phyloP scores from a whole-genome alignment of 2,113 vertebrate genomes.

The Brachyhypopomus occidentalis region DNA sequence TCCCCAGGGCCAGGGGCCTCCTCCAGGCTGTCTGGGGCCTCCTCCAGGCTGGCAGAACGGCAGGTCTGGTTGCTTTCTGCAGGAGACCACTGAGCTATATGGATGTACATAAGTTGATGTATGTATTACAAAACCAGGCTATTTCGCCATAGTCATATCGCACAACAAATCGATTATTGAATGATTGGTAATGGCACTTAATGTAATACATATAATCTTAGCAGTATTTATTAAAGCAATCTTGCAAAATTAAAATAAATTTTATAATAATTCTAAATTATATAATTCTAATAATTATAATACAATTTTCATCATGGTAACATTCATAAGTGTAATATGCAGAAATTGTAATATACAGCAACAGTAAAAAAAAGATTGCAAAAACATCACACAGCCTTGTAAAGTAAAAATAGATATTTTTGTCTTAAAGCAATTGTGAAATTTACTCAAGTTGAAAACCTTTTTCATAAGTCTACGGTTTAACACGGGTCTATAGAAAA shows the following conservation, averaged over 20 bases:
- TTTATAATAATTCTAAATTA: not conserved
- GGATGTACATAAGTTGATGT: slow-evolving; percentile 43
- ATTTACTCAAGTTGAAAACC: not conserved
- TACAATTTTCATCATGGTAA: slow-evolving; percentile 13
- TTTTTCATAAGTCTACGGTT: not conserved
- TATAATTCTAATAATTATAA: not conserved
- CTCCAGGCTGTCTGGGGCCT: slow-evolving; percentile 8
- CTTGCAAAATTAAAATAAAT: not conserved
- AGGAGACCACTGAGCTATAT: not conserved
- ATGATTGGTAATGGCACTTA: not conserved
- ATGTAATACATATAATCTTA: not conserved
- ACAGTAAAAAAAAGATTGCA: not conserved
- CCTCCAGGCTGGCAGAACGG: not conserved
- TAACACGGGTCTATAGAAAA: not conserved
- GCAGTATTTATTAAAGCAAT: slow-evolving; percentile 28
- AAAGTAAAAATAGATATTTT: not conserved
- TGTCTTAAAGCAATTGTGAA: not conserved
- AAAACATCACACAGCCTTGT: not conserved
- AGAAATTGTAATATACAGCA: not conserved
- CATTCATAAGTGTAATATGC: slow-evolving; percentile 8
- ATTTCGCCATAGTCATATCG: slow-evolving; percentile 10
- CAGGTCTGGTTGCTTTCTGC: not conserved
- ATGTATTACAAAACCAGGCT: slow-evolving; percentile 36
- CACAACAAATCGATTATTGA: not conserved
- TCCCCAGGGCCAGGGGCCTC: not conserved